Conservation (phyloP, 2,888 invertebrate species). For the Hemithea aestivaria region DNA sequence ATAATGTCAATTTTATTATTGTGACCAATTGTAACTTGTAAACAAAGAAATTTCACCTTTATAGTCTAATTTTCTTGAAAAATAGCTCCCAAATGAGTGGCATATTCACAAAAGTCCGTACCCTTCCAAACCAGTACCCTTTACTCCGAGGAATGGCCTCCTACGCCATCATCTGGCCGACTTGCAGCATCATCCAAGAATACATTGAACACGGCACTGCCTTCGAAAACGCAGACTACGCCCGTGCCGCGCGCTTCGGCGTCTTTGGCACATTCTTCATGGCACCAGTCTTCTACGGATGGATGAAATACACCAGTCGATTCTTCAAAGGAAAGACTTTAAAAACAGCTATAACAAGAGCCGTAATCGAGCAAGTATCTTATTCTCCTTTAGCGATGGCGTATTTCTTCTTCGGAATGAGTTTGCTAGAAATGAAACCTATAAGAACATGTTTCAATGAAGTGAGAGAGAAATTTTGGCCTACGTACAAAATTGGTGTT, state of each 20-base stretch:
- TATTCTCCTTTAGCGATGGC: conserved; percentile 86
- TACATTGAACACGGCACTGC: conserved; percentile 51
- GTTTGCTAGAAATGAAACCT: conserved; percentile 82
- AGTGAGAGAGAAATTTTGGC: conserved; percentile 84
- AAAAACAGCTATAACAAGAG: conserved; percentile 53
- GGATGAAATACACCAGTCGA: conserved; percentile 79
- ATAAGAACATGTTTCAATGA: conserved; percentile 80
- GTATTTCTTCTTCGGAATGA: conserved; percentile 88
- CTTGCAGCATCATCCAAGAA: conserved; percentile 84
- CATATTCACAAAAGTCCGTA: conserved; percentile 63
- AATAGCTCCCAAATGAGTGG: conserved; percentile 39
- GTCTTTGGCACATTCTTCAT: conserved; percentile 86
- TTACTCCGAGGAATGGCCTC: conserved; percentile 82
- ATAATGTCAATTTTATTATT: too few species aligned
- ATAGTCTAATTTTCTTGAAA: neutral
- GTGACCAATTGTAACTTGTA: too few species aligned
- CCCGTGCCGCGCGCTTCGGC: conserved; percentile 83
- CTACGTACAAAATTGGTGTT: conserved; percentile 83
- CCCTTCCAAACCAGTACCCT: conserved; percentile 66
- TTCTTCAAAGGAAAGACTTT: conserved; percentile 50
- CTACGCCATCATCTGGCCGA: conserved; percentile 85
- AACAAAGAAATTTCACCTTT: too few species aligned
- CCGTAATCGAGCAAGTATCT: conserved; percentile 82
- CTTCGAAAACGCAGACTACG: conserved; percentile 67
- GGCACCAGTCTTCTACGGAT: conserved; percentile 87